Evolutionary conservation across 2,888 invertebrate genomes (phyloP).

Genomic region (Temnothorax unifasciatus): DNA sequence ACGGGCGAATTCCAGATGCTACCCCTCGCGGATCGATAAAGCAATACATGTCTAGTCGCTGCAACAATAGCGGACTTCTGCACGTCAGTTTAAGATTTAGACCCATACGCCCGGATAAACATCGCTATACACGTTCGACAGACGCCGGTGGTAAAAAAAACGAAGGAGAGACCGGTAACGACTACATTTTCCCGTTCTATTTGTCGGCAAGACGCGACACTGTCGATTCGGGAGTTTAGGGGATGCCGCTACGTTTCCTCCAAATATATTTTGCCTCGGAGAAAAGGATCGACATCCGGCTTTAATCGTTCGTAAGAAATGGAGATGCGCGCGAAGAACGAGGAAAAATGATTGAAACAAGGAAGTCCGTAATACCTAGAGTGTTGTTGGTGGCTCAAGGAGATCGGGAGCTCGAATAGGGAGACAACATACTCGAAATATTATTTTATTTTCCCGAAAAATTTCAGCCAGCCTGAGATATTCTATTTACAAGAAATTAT

Average conservation of each 20-base stretch:
- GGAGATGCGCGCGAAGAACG: slow-evolving; percentile 33
- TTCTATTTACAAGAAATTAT: neutral
- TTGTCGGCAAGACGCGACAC: slow-evolving; percentile 60
- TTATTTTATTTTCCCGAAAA: slow-evolving; percentile 2
- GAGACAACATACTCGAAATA: neutral
- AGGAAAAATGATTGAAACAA: slow-evolving; percentile 45
- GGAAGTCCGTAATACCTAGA: slow-evolving; percentile 14
- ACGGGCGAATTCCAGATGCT: slow-evolving; percentile 34
- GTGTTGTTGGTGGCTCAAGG: neutral
- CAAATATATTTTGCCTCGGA: slow-evolving; percentile 48
- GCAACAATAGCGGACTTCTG: slow-evolving; percentile 48
- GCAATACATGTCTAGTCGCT: slow-evolving; percentile 36
- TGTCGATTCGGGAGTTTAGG: slow-evolving; percentile 60
- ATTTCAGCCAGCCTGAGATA: neutral
- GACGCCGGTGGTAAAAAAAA: slow-evolving; percentile 19
- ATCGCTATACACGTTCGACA: slow-evolving; percentile 32
- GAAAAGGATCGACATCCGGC: slow-evolving; percentile 50
- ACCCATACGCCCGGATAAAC: slow-evolving; percentile 43
- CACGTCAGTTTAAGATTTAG: slow-evolving; percentile 56
- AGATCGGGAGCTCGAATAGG: neutral
- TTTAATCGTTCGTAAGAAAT: slow-evolving; percentile 63
- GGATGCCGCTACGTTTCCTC: slow-evolving; percentile 40
- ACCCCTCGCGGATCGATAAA: slow-evolving; percentile 45
- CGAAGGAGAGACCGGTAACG: slow-evolving; percentile 49
- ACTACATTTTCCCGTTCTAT: slow-evolving; percentile 61